Evolutionary conservation across 2,888 invertebrate genomes (phyloP).

Genomic region (Rutpela maculata): DNA sequence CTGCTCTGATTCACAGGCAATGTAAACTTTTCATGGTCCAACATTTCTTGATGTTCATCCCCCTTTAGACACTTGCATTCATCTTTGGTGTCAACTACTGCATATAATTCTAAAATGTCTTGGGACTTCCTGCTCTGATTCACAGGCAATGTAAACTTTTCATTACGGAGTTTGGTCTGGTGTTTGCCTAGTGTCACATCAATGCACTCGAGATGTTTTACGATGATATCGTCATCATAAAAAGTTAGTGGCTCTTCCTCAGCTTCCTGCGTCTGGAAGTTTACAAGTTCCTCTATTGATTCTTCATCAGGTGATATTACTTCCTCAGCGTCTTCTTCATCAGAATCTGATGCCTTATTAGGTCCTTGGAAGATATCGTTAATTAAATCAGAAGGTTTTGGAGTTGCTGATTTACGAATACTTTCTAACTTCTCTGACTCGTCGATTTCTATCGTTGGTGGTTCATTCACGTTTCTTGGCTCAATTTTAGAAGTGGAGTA

Average conservation of each 20-base stretch:
- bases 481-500: too few species aligned
- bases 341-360: not conserved
- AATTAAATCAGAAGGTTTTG: not conserved
- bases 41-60: not conserved
- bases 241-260: not conserved
- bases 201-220: not conserved
- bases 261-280: too few species aligned
- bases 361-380: not conserved
- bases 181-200: not conserved
- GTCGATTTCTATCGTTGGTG: not conserved
- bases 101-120: not conserved
- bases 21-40: too few species aligned
- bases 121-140: not conserved
- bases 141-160: too few species aligned
- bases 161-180: too few species aligned
- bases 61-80: not conserved
- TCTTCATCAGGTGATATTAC: not conserved
- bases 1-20: too few species aligned
- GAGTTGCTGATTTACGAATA: not conserved
- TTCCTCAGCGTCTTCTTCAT: not conserved
- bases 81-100: not conserved
- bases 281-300: too few species aligned
- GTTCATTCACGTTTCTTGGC: too few species aligned
- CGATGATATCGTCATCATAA: not conserved
- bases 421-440: not conserved